These are phyloP conservation scores for Rugalucina vietnamica DNA, from an alignment of 2,888 invertebrate species.

Conservation along the genomic window DNA sequence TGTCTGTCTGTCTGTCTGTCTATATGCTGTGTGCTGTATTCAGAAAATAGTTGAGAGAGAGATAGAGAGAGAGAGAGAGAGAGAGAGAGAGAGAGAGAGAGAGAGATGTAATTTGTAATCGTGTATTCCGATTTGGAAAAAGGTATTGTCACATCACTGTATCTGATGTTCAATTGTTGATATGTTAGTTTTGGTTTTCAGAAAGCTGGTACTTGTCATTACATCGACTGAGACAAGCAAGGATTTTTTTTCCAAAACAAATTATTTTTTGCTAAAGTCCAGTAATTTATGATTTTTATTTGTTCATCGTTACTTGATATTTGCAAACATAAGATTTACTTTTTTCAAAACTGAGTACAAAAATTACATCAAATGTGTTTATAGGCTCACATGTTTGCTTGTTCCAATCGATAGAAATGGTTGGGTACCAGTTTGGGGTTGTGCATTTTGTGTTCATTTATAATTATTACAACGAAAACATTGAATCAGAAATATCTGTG, in stretches of 20 bases:
- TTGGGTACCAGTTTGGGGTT: not conserved
- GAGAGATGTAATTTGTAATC: not conserved
- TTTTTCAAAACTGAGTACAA: not conserved
- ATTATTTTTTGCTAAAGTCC: not conserved
- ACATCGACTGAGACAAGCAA: not conserved
- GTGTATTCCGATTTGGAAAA: not conserved
- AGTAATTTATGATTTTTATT: not conserved
- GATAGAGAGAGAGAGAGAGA: too few species aligned
- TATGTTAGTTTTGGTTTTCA: not conserved
- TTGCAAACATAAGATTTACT: not conserved
- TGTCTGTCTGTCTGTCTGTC: not conserved
- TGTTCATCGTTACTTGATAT: not conserved
- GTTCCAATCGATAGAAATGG: not conserved
- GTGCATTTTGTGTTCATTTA: not conserved
- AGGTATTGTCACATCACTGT: not conserved
- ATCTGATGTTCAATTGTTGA: not conserved
- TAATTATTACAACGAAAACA: not conserved
- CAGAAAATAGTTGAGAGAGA: too few species aligned
- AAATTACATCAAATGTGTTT: not conserved
- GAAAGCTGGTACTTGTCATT: not conserved
- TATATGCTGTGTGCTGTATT: too few species aligned
- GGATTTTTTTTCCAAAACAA: not conserved
- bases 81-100: too few species aligned
- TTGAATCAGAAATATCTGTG: conserved; percentile 1
- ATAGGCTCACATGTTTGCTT: not conserved